Conservation (phyloP, 2,888 invertebrate species). For the Watsonalla cultraria region DNA sequence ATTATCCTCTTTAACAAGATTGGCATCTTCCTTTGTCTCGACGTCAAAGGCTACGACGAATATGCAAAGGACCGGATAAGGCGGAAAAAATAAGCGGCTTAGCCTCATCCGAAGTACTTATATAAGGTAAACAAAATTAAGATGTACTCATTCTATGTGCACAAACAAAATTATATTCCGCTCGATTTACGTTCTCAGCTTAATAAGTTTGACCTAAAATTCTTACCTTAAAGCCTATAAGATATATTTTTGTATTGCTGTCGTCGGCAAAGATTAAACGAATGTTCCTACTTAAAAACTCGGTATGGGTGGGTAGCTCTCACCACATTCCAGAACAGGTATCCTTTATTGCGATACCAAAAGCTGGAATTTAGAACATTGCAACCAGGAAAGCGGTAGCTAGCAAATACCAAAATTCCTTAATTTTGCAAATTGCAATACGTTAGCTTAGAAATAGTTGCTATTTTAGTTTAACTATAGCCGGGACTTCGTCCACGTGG, state of each 20-base stretch:
- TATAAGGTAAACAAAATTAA: background rate
- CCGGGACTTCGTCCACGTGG: too few species aligned
- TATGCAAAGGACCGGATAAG: background rate
- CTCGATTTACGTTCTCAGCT: too few species aligned
- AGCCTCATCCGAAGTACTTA: background rate
- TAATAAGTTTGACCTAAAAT: too few species aligned
- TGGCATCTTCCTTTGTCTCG: background rate
- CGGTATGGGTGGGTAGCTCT: background rate
- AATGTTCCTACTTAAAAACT: too few species aligned
- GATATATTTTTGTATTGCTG: too few species aligned
- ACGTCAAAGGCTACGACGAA: background rate
- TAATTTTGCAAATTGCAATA: too few species aligned
- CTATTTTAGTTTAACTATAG: too few species aligned
- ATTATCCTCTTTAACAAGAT: background rate
- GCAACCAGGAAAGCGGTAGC: background rate
- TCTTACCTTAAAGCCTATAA: too few species aligned
- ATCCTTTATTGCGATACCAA: slow-evolving; percentile 6
- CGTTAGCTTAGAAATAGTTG: too few species aligned
- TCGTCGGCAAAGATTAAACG: too few species aligned
- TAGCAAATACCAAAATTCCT: background rate
- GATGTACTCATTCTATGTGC: background rate
- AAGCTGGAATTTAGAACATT: slow-evolving; percentile 12
- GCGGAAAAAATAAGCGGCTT: background rate
- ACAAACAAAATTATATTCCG: background rate
- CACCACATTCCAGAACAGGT: slow-evolving; percentile 4